Base-by-base conservation (phyloP, 2,888 invertebrate genomes). In the Gymnosoma rotundatum region DNA sequence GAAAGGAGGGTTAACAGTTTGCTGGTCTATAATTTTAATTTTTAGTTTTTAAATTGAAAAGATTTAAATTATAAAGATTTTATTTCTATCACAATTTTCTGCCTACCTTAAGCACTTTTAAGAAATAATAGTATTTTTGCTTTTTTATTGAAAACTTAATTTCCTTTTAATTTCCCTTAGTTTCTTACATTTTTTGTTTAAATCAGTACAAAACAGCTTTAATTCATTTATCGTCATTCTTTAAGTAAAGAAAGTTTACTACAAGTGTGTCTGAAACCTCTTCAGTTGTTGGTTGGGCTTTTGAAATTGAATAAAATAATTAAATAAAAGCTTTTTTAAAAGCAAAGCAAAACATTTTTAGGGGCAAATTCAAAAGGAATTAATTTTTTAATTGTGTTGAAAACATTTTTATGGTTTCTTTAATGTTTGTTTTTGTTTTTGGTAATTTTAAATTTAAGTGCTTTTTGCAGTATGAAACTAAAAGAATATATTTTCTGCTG, bases 161-260 rank as follows among this genome's bases (percentile, higher is more conserved):
- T 78, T 78, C 78, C 78, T 78, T 72, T 72, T 72, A 56, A 78
- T 78, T 72, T 78, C 78, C 72, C 48, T 38, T 58, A 64, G 45
- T 6, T 21, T 21, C 25, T 42, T 45, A 21, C 1, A 21, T 14
- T 32, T 16, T 66, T 6, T 66, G 12, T 66, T 32, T 20, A 16
- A 32, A 64, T 32, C 12, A 6, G 21, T 32, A 25, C 32, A 12
- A 18, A 66, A 36, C 52, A 4, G 12, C 12, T 50, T 16, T 0
- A 52, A 0, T n/a, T 64, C 45, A 2, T 63, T 45, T 2, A 45
- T 32, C 7, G 32, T 32, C 0, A 8, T 32, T 32, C 32, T 32
- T 32, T 32, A 16, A 61, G 42, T 32, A 32, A 42, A 61, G 6
- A 14, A 36, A 45, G 20, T 42, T 20, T 42, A 42, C 20, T 6